phyloP scores from a whole-genome alignment of 2,888 invertebrate genomes.

The Lithosia quadra region DNA sequence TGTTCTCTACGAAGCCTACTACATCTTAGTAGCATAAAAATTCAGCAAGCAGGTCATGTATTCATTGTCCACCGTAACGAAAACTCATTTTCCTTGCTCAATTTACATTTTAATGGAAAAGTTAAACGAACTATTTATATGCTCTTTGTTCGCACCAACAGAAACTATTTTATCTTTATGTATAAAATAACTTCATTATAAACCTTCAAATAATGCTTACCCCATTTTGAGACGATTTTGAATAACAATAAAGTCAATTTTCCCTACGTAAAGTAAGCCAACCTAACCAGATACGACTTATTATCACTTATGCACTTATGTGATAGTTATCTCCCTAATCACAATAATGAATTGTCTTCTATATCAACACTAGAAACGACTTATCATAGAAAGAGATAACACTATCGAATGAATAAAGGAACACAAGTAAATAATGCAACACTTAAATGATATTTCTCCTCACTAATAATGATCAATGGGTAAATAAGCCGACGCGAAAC shows the following conservation, averaged over 20 bases:
- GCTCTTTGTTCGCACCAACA: not conserved
- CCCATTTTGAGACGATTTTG: not conserved
- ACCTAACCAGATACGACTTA: not conserved
- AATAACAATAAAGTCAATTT: not conserved
- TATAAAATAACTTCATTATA: not conserved
- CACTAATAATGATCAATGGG: not conserved
- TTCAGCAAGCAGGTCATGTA: not conserved
- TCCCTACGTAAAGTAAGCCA: not conserved
- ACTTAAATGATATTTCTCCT: not conserved
- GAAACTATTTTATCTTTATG: not conserved
- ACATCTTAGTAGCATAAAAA: too few relatives aligned
- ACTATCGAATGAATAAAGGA: not conserved
- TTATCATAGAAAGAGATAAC: not conserved
- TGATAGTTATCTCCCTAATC: not conserved
- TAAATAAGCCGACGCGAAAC: not conserved
- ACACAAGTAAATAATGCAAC: not conserved
- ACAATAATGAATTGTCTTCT: not conserved
- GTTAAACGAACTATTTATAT: not conserved
- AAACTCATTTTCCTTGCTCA: not conserved
- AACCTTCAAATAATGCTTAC: not conserved
- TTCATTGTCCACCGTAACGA: not conserved
- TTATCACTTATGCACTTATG: not conserved
- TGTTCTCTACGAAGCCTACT: not conserved
- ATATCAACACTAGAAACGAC: not conserved
- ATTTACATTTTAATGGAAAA: not conserved